Evolutionary conservation across 1,140 invertebrate genomes (phyloP), one percentile per base, ranked within the genome.

Genomic region (Andricus grossulariae): DNA sequence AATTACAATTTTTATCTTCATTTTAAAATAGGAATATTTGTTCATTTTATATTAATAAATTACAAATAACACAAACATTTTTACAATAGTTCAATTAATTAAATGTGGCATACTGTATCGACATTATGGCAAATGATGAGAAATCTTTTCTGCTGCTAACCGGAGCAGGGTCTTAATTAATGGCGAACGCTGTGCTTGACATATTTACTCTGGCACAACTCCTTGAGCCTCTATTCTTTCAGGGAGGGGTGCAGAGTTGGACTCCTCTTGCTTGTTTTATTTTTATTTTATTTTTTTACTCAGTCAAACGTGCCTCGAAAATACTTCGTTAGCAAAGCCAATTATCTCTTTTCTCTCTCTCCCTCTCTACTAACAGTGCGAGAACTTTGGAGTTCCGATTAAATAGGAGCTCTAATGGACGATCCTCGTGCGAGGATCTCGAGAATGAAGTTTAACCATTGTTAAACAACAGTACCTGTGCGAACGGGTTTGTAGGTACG

Each of bases 151-250:
- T 81, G 79, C 51, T 50, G 21, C 74, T 72, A 82, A 83, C 79
- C 50, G 76, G 80, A 80, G 39, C 39, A 82, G 80, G 82, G 76
- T 82, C 79, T 82, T 86, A 86, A 86, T 86, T 86, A 86, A 86
- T 86, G 80, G 84, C 77, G 75, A 77, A 75, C 81, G 76, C 83
- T 86, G 84, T 80, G 80, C 75, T 79, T 86, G 84, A 86, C 84
- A 84, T 84, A 81, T 84, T 84, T 84, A 82, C 83, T 82, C 84
- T 86, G 76, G 82, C 78, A 50, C 83, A 86, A 84, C 83, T 83
- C 84, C 84, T 86, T 84, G 80, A 86, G 80, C 80, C 78, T 83
- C 80, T 83, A 80, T 83, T 83, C 82, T 82, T 83, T 81, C 76
- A 78, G 77, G 73, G 75, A 81, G 82, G 78, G 78, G 80, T 77